Conservation (phyloP, 2,797 vertebrate species). For the Oryzias dopingdopingensis region DNA sequence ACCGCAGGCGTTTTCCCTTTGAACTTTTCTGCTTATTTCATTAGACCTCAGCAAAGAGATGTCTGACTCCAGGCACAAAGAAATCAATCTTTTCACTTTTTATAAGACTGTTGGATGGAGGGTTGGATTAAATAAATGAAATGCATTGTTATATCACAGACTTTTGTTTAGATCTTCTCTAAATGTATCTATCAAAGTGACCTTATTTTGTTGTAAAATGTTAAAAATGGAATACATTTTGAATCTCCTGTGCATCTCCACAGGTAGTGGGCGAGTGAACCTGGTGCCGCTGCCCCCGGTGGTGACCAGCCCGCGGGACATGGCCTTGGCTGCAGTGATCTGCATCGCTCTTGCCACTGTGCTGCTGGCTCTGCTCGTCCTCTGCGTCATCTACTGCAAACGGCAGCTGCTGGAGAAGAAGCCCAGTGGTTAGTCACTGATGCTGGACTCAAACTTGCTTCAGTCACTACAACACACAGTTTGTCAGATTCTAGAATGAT, state of each 20-base stretch:
- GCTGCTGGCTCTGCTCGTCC: constrained; percentile 90
- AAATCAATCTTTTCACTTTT: constrained; percentile 24
- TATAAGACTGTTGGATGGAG: constrained; percentile 13
- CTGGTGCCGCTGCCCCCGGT: constrained; percentile 89
- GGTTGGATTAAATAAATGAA: not conserved
- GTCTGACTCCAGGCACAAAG: constrained; percentile 13
- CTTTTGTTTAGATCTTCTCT: not conserved
- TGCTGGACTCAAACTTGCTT: not conserved
- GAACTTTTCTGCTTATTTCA: constrained; percentile 51
- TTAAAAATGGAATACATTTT: too few relatives aligned
- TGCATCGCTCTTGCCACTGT: constrained; percentile 94
- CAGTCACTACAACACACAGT: constrained; percentile 9
- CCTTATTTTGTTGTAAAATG: too few relatives aligned
- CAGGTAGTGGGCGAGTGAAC: constrained; percentile 91
- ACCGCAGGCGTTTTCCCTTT: constrained; percentile 62
- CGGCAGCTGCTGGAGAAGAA: constrained; percentile 97
- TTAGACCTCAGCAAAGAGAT: constrained; percentile 21
- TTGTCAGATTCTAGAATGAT: constrained; percentile 14
- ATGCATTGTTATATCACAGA: not conserved
- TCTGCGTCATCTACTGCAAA: constrained; percentile 96
- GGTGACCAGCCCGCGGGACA: constrained; percentile 90
- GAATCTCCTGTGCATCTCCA: not conserved
- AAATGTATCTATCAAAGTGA: too few relatives aligned
- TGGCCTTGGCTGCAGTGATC: constrained; percentile 93
- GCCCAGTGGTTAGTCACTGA: constrained; percentile 79